Evolutionary conservation across 2,797 vertebrate genomes (phyloP).

Genomic region (Pseudocheirus occidentalis): DNA sequence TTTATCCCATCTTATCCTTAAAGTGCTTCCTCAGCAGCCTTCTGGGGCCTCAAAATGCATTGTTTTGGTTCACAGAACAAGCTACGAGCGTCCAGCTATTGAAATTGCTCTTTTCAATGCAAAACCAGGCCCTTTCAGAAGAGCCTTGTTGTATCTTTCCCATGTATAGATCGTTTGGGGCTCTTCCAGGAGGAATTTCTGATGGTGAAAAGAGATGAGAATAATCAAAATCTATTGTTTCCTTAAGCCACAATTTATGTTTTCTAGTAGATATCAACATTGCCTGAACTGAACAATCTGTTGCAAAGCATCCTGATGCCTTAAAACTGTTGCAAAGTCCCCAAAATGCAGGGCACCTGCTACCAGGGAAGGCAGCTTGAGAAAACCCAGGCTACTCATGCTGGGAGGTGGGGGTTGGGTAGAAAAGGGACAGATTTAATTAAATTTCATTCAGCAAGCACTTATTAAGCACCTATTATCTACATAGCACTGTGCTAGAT

Average conservation of each 20-base stretch:
- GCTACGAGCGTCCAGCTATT: background rate
- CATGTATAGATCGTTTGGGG: background rate
- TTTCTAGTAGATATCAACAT: background rate
- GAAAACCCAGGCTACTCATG: background rate
- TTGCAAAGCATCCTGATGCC: background rate
- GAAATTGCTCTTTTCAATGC: slow-evolving; percentile 5
- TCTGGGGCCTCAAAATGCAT: background rate
- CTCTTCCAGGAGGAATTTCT: background rate
- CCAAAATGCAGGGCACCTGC: background rate
- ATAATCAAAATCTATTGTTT: background rate
- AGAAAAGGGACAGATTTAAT: background rate
- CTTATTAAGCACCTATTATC: background rate
- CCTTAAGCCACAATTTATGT: background rate
- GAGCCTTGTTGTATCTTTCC: background rate
- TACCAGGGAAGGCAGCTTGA: background rate
- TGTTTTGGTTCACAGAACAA: slow-evolving; percentile 12
- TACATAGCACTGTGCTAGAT: background rate
- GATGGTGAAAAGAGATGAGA: background rate
- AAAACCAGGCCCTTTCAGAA: background rate
- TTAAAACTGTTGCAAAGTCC: background rate
- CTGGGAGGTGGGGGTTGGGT: background rate
- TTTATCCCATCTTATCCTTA: background rate
- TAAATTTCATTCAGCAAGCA: background rate
- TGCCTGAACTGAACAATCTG: background rate
- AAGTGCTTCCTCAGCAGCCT: background rate